Evolutionary conservation across 2,888 invertebrate genomes (phyloP), one percentile per base, ranked within the genome.

Genomic region (Digitonthophagus gazella): DNA sequence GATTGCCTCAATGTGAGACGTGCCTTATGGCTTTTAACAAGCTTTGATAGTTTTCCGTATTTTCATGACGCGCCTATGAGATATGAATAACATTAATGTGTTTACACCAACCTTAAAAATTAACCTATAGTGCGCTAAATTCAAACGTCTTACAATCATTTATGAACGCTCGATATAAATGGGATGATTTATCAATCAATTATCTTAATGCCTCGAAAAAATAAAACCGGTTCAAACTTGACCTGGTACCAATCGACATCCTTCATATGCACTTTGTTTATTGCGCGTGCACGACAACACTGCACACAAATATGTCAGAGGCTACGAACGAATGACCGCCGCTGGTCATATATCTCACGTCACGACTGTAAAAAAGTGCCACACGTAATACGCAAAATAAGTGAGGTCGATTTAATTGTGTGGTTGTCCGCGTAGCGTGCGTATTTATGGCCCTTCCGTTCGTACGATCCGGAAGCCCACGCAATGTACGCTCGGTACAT

Each of bases 361-460:
- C 20, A 15, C 66, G n/a, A 58, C 15, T 66, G 66, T n/a, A n/a
- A 16, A 11, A 14, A 14, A 28, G 11, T 55, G 15, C 28, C 14
- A 20, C 11, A 67, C 28, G 57, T 58, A 67, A 67, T 22, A n/a
- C 20, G 58, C 28, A 20, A 57, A 22, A 19, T 58, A 69, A 69
- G 65, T 58, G 66, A 18, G 65, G 6, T 66, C 58, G 61, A 65
- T 65, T 65, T 63, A 69, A 69, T 69, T 66, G 66, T 69, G 58
- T 61, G 55, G 57, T 65, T 65, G 64, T 58, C 58, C 58, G 67
- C 55, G 55, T 55, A 67, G 55, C 61, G 70, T 67, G 67, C 19
- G 18, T 70, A 65, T 70, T 70, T 70, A 70, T 70, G 65, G 65
- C 18, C 67, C 65, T 61, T 65, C 67, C 65, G 54, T 58, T 64